Base-by-base conservation (phyloP, 2,888 invertebrate species). In the Rhamphomyia laevipes region DNA sequence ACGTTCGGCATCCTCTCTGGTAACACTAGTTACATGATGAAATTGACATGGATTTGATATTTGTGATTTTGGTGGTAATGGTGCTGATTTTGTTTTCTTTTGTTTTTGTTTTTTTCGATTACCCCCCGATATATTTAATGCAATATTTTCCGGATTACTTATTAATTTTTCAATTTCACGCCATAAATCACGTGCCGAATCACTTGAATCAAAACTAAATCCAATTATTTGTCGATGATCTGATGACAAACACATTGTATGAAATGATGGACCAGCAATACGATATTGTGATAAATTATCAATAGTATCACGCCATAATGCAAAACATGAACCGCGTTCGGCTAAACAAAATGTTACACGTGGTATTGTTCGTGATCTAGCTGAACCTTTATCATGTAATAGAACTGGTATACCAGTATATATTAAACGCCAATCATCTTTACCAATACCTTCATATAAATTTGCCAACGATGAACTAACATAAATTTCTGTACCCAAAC, bases 21-120 rank as follows among this genome's bases (percentile, higher is more conserved):
- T 84, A 42, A 88, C 80, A 59, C 81, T 84, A 46, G 86, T 87
- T 54, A 89, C 81, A 66, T 89, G 88, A 59, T 85, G 83, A 67
- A 89, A 89, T 63, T 86, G 86, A 64, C 87, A 88, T 2, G 89
- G 89, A 64, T 82, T 81, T 43, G 87, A 87, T 57, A 89, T 89
- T 67, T 87, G 85, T 51, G 79, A 79, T 66, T 89, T 89, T 45
- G 81, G 80, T 17, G 87, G 86, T 52, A 83, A 68, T 41, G 77
- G 76, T 5, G 74, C 71, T 43, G 76, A 74, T 65, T 80, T 79
- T 6, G 67, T 70, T 11, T 71, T 64, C 56, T 75, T 75, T 53
- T 66, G 66, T 66, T 78, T 74, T 71, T 80, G 70, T 67, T 76
- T 77, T 59, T 74, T 75, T 46, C 61, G 61, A 60, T 75, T 75